A percentile compares a stretch with the other conserved stretches of the same genome.
These are phyloP conservation scores for Furcifer pardalis DNA, from an alignment of 2,797 vertebrate genomes.

Conservation along the genomic window DNA sequence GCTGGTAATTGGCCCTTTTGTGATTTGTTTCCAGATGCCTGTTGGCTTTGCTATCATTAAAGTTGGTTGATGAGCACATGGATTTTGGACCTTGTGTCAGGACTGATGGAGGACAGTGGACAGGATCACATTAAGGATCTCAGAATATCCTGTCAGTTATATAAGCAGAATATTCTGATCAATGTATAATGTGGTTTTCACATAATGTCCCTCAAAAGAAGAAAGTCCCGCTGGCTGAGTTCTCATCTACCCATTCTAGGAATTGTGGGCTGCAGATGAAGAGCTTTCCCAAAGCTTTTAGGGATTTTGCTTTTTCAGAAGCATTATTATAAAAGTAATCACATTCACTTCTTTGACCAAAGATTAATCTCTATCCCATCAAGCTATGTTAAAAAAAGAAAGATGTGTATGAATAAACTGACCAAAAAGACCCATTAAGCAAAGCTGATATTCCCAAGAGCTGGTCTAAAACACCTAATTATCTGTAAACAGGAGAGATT, in stretches of 20 bases:
- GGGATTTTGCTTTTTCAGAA: background rate
- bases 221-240: background rate
- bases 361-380: background rate
- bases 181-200: background rate
- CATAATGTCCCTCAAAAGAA: background rate
- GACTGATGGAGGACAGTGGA: too few species aligned
- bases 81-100: too few species aligned
- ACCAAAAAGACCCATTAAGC: background rate
- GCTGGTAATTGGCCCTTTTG: too few species aligned
- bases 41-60: too few species aligned
- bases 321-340: background rate
- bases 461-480: slow-evolving; percentile 20
- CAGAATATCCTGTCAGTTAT: background rate
- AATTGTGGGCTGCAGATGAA: background rate
- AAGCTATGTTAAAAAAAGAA: background rate
- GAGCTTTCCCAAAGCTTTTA: background rate
- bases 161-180: background rate
- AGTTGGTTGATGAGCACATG: too few species aligned
- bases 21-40: too few species aligned
- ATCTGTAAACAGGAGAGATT: slow-evolving; percentile 30
- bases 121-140: too few species aligned
- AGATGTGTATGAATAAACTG: slow-evolving; percentile 9
- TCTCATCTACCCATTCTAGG: background rate
- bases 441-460: slow-evolving; percentile 7
- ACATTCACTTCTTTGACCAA: background rate